Percentiles rank a stretch among this genome's conserved stretches.
Evolutionary conservation across 2,113 vertebrate species (phyloP).

Genomic region (Heterotis niloticus): DNA sequence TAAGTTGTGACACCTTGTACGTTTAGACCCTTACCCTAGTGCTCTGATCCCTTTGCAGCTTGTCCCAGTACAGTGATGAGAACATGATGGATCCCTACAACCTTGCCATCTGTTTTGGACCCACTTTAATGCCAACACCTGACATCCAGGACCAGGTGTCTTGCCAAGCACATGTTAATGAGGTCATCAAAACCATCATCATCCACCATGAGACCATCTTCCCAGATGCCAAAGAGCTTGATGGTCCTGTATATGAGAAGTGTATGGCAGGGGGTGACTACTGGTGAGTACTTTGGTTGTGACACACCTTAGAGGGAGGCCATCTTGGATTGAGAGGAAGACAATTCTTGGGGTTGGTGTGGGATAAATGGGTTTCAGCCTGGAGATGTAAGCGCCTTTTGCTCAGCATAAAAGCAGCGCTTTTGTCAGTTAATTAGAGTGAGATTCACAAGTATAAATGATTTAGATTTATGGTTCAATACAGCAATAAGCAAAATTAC

Average conservation of each 20-base stretch:
- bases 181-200: conserved; percentile 96
- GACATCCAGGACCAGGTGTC: conserved; percentile 95
- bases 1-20: background rate
- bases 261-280: conserved; percentile 97
- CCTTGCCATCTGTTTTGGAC: conserved; percentile 94
- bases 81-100: conserved; percentile 99
- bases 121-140: conserved; percentile 92
- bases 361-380: too few species aligned
- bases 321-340: background rate
- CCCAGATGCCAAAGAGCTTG: conserved; percentile 90
- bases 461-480: too few species aligned
- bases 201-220: conserved; percentile 95
- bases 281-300: conserved; percentile 71
- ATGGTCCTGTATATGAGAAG: conserved; percentile 94
- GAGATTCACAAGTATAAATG: too few species aligned
- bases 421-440: too few species aligned
- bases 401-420: background rate
- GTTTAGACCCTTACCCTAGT: background rate
- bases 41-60: conserved; percentile 54
- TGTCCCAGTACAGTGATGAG: conserved; percentile 96
- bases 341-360: too few species aligned
- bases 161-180: conserved; percentile 95
- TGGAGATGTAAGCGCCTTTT: too few species aligned
- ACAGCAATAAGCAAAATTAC: too few species aligned
- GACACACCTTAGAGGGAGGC: background rate